Conservation (phyloP, 92 coral and sea anemone genomes). For the Epizoanthus illoricatus region DNA sequence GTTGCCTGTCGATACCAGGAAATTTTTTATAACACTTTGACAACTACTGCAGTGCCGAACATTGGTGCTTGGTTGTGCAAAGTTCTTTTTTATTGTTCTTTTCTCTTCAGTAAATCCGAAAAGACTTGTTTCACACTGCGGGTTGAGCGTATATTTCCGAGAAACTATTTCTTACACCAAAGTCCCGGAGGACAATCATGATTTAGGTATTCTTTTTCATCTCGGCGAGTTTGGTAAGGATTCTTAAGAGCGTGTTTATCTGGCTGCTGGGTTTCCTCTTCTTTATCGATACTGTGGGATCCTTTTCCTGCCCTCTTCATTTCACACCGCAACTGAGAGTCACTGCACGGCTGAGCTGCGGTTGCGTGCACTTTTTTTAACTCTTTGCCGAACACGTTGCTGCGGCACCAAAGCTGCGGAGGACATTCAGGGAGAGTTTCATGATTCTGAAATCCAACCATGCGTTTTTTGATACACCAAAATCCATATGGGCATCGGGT, state of each 20-base stretch:
- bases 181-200: slow-evolving; percentile 25
- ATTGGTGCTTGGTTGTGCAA: background rate
- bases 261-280: background rate
- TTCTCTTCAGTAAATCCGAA: background rate
- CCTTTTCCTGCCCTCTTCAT: background rate
- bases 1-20: too few species aligned
- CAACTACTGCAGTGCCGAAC: too few species aligned
- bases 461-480: slow-evolving; percentile 25
- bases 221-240: background rate
- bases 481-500: slow-evolving; percentile 15
- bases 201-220: background rate
- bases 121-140: background rate
- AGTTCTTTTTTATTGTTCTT: background rate
- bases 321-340: too few species aligned
- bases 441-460: slow-evolving; percentile 15
- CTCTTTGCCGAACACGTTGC: background rate
- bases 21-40: too few species aligned
- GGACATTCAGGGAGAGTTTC: slow-evolving; percentile 21
- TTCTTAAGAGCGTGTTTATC: background rate
- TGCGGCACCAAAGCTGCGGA: slow-evolving; percentile 27
- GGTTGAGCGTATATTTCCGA: background rate
- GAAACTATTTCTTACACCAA: slow-evolving; percentile 21
- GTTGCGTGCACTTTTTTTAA: background rate
- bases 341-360: too few species aligned
- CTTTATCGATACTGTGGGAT: background rate